Percentiles rank a stretch among this genome's conserved stretches.
Evolutionary conservation across 2,113 vertebrate genomes (phyloP).

Genomic region (Carassius carassius): DNA sequence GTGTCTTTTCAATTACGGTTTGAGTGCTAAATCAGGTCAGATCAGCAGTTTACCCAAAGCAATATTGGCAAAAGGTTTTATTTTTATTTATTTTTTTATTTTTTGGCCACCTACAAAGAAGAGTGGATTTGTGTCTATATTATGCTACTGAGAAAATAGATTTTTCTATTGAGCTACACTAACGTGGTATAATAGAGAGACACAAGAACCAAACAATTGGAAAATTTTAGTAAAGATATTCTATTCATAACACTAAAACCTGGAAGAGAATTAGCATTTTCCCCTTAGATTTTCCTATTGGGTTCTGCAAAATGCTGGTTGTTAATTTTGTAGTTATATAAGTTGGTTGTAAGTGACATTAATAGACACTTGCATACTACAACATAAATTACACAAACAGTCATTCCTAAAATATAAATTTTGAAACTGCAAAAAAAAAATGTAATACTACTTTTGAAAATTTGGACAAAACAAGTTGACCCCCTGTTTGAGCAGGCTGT

Average conservation of each 20-base stretch:
- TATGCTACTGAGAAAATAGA: not conserved
- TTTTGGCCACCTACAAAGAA: not conserved
- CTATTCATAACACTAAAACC: not conserved
- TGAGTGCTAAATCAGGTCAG: not conserved
- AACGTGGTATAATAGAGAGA: not conserved
- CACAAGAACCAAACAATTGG: not conserved
- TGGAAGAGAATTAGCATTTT: not conserved
- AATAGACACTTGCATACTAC: not conserved
- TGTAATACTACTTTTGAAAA: too few species aligned
- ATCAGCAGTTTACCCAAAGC: not conserved
- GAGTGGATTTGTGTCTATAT: not conserved
- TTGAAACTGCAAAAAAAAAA: not conserved
- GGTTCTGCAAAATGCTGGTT: not conserved
- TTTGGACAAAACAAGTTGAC: too few species aligned
- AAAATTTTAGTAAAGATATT: not conserved
- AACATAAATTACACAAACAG: not conserved
- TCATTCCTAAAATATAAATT: not conserved
- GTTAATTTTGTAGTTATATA: not conserved
- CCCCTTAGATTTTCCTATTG: too few species aligned
- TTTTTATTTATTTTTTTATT: not conserved
- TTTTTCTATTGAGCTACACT: not conserved
- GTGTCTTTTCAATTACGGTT: not conserved
- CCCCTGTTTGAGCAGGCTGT: too few species aligned
- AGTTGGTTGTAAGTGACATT: not conserved
- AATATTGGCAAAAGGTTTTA: not conserved